These are phyloP conservation scores for Gambelia wislizenii DNA, from an alignment of 2,797 vertebrate species.

Conservation along the genomic window DNA sequence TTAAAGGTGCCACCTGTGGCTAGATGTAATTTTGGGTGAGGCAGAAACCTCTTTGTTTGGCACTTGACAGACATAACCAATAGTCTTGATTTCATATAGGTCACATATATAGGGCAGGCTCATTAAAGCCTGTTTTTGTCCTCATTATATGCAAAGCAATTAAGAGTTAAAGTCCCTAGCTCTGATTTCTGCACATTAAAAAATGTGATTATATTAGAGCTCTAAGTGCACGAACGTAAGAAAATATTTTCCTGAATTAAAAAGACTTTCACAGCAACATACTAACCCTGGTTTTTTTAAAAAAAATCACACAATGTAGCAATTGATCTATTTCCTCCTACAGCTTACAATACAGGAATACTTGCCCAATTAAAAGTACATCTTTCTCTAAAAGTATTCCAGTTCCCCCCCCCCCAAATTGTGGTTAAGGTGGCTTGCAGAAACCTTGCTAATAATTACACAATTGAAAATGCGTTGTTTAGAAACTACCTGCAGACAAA, in stretches of 20 bases:
- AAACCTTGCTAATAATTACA: neutral
- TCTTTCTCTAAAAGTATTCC: too few relatives aligned
- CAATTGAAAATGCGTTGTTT: neutral
- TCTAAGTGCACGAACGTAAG: neutral
- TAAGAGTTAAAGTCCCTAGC: neutral
- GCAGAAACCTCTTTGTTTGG: constrained; percentile 18
- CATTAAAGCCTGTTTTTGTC: neutral
- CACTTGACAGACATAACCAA: neutral
- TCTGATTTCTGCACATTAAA: neutral
- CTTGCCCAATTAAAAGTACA: neutral
- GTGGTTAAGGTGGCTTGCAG: neutral
- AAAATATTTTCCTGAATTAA: neutral
- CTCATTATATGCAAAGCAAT: neutral
- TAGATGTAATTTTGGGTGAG: constrained; percentile 29
- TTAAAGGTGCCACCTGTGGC: constrained; percentile 4
- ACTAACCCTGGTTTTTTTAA: neutral
- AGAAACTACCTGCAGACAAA: neutral
- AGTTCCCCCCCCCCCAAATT: too few relatives aligned
- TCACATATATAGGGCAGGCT: neutral
- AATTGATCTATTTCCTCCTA: constrained; percentile 5
- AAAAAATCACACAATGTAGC: neutral
- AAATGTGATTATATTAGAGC: neutral
- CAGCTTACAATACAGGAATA: neutral
- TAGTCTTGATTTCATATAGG: constrained; percentile 7
- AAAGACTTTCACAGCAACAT: neutral